These are phyloP conservation scores for Digitonthophagus gazella DNA, from an alignment of 2,888 invertebrate genomes.

Conservation along the genomic window DNA sequence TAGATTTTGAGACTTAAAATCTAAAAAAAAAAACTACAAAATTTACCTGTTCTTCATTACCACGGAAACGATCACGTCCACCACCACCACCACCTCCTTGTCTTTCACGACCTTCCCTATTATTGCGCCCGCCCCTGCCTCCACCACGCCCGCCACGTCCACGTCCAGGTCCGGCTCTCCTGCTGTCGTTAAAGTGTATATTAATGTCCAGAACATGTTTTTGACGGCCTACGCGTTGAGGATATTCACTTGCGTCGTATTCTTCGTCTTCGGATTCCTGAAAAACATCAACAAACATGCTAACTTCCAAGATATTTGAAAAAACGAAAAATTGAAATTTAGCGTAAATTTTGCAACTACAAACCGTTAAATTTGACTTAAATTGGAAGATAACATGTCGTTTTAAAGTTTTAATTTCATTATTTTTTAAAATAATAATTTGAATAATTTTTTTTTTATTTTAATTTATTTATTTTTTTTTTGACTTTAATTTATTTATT, in stretches of 20 bases:
- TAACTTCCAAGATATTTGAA: too few relatives aligned
- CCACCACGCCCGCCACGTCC: slow-evolving; percentile 57
- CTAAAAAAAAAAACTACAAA: neutral
- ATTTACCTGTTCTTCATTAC: slow-evolving; percentile 34
- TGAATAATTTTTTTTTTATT: too few relatives aligned
- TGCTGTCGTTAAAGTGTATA: slow-evolving; percentile 80
- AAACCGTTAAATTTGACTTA: too few relatives aligned
- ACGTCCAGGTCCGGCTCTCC: slow-evolving; percentile 68
- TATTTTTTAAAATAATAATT: too few relatives aligned
- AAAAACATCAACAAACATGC: too few relatives aligned
- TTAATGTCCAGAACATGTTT: slow-evolving; percentile 85
- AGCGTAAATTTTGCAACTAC: neutral
- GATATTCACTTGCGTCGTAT: slow-evolving; percentile 75
- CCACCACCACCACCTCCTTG: slow-evolving; percentile 17
- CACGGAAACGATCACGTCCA: slow-evolving; percentile 20
- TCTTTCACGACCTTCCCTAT: slow-evolving; percentile 37
- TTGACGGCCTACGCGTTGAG: slow-evolving; percentile 82
- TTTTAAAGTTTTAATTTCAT: too few relatives aligned
- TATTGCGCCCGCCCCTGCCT: slow-evolving; percentile 42
- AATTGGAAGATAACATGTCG: too few relatives aligned
- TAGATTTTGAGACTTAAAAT: neutral
- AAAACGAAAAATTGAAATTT: neutral
- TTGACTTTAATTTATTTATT: too few relatives aligned
- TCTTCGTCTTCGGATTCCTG: slow-evolving; percentile 54
- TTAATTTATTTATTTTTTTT: too few relatives aligned